Evolutionary conservation across 2,888 invertebrate species (phyloP), one percentile per base, ranked within the genome.

Genomic region (Anodontia alba): DNA sequence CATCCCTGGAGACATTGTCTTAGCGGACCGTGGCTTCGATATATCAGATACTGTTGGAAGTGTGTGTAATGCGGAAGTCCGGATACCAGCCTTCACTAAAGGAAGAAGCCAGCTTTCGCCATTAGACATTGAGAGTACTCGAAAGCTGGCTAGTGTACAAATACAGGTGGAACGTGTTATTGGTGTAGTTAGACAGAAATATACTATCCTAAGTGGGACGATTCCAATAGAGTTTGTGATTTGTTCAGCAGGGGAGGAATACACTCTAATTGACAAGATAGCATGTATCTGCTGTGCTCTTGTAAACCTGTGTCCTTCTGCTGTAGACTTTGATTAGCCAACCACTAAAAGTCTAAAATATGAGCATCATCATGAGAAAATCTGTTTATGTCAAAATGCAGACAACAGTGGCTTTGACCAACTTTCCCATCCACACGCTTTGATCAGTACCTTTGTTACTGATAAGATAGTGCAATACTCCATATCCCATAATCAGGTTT

Each of bases 121-220:
- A 57, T 0, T 49, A 46, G 81, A 78, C 46, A 51, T 73, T 12
- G 78, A 78, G 42, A 3, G n/a, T 17, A 76, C 81, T 5, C 17
- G 78, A 7, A 78, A 73, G 26, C 29, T 81, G 7, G 78, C 78
- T 2, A 46, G 69, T 70, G 38, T 42, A 0, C 23, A 76, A 10
- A 81, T 81, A n/a, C 78, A 78, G 54, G 81, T 81, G 5, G 76
- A 81, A 62, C 49, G 78, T 0, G 78, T 78, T 38, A 81, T 78
- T 33, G 81, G 75, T 3, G n/a, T 26, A 26, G 78, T 75, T 0
- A n/a, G 81, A 29, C 78, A 81, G 38, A 78, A 81, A 46, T 81
- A 81, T 57, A 57, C 77, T 17, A 69, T 81, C 31, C 26, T 81
- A 2, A 81, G 57, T 43, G 68, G 81, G 10, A 51, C 42, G 29